Evolutionary conservation across 2,113 vertebrate genomes (phyloP).

Genomic region (Silurus glanis): DNA sequence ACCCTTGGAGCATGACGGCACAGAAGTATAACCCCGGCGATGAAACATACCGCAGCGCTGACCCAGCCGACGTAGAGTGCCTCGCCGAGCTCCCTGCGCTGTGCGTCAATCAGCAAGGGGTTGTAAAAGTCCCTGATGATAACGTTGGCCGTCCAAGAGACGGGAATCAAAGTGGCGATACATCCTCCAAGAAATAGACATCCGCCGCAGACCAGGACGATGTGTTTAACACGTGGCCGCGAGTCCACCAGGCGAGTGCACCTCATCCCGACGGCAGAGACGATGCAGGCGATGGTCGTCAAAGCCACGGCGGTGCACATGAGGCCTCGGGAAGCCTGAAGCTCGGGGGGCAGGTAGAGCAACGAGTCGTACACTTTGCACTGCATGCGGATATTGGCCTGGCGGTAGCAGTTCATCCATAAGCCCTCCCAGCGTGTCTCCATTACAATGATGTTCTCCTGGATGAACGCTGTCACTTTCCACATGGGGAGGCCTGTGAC

Average conservation of each 20-base stretch:
- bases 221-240: conserved; percentile 68
- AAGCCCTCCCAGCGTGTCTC: conserved; percentile 89
- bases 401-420: conserved; percentile 91
- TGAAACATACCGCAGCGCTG: conserved; percentile 70
- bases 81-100: conserved; percentile 76
- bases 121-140: conserved; percentile 79
- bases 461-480: conserved; percentile 87
- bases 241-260: conserved; percentile 72
- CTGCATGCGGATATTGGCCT: conserved; percentile 81
- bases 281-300: conserved; percentile 70
- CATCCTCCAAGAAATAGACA: conserved; percentile 71
- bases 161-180: conserved; percentile 72
- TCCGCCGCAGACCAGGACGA: conserved; percentile 73
- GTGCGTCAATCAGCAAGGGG: conserved; percentile 73
- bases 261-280: conserved; percentile 77
- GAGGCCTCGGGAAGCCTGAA: conserved; percentile 83
- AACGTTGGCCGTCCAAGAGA: conserved; percentile 74
- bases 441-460: conserved; percentile 79
- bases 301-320: conserved; percentile 79
- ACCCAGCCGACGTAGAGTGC: conserved; percentile 81
- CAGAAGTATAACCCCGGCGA: conserved; percentile 73
- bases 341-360: conserved; percentile 77
- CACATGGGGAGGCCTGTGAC: conserved; percentile 90
- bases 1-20: conserved; percentile 73
- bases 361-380: conserved; percentile 87